Percentiles rank a stretch among this genome's conserved stretches.
These are phyloP conservation scores for Drosophila novamexicana DNA, from an alignment of 1,140 invertebrate species.

Conservation along the genomic window DNA sequence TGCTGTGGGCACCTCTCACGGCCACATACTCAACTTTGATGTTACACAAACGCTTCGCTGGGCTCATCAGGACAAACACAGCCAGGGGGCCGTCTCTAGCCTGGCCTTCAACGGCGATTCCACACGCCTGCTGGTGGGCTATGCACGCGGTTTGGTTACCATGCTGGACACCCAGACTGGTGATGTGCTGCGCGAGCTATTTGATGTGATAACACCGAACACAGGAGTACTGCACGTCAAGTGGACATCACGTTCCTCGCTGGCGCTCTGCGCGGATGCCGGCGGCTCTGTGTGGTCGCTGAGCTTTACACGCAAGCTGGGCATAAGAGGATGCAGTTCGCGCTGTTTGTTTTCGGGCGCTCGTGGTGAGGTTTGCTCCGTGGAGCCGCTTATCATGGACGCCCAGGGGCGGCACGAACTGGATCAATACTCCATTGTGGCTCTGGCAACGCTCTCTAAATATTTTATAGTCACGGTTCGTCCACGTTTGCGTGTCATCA, in stretches of 20 bases:
- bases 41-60: conserved; percentile 93
- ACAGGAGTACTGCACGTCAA: conserved; percentile 95
- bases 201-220: conserved; percentile 93
- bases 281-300: conserved; percentile 99
- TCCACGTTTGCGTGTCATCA: conserved; percentile 87
- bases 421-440: conserved; percentile 91
- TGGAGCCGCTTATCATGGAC: conserved; percentile 92
- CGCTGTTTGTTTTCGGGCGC: conserved; percentile 97
- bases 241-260: conserved; percentile 87
- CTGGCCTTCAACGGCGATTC: conserved; percentile 95
- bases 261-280: conserved; percentile 95
- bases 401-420: conserved; percentile 89
- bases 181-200: conserved; percentile 91
- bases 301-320: conserved; percentile 94
- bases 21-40: conserved; percentile 95
- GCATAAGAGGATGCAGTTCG: conserved; percentile 94
- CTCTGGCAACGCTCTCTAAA: conserved; percentile 96
- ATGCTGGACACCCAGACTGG: conserved; percentile 92
- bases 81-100: conserved; percentile 93
- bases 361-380: conserved; percentile 95
- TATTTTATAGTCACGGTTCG: conserved; percentile 94
- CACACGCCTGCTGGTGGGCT: conserved; percentile 92
- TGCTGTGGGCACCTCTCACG: conserved; percentile 96
- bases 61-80: conserved; percentile 91
- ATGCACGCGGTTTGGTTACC: conserved; percentile 93